Conservation (phyloP, 1,140 invertebrate species). For the Papilio dardanus region DNA sequence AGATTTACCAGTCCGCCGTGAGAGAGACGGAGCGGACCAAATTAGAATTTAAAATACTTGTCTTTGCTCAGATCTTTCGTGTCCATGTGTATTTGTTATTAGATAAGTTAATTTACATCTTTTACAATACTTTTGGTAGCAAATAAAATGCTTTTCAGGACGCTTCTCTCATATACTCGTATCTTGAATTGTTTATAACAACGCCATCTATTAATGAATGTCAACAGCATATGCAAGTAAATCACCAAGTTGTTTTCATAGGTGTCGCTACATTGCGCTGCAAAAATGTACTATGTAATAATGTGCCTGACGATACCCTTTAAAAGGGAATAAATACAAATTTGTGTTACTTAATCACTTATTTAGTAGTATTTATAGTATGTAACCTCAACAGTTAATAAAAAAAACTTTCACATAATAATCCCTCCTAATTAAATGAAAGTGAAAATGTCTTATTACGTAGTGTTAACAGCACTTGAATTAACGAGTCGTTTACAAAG, state of each 20-base stretch:
- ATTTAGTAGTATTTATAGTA: too few relatives aligned
- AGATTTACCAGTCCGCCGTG: conserved; percentile 13
- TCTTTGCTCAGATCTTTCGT: neutral
- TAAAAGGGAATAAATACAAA: too few relatives aligned
- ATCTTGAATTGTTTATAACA: neutral
- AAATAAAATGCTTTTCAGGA: neutral
- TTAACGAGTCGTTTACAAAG: neutral
- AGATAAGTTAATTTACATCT: too few relatives aligned
- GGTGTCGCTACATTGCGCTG: neutral
- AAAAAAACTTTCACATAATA: conserved; percentile 13
- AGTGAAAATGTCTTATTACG: conserved; percentile 20
- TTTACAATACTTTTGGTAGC: too few relatives aligned
- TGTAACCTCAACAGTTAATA: neutral
- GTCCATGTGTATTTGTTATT: too few relatives aligned
- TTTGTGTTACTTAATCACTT: too few relatives aligned
- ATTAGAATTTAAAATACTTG: neutral
- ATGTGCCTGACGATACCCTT: too few relatives aligned
- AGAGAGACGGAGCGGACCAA: neutral
- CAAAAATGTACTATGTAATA: neutral
- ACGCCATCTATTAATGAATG: neutral
- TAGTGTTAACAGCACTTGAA: neutral
- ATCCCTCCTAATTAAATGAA: conserved; percentile 12
- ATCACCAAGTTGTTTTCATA: neutral
- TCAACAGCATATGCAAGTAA: neutral
- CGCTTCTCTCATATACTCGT: neutral